Percentiles rank a stretch among this genome's conserved stretches.
phyloP scores from a whole-genome alignment of 2,113 vertebrate species.

The Cyanoramphus novaezelandiae region DNA sequence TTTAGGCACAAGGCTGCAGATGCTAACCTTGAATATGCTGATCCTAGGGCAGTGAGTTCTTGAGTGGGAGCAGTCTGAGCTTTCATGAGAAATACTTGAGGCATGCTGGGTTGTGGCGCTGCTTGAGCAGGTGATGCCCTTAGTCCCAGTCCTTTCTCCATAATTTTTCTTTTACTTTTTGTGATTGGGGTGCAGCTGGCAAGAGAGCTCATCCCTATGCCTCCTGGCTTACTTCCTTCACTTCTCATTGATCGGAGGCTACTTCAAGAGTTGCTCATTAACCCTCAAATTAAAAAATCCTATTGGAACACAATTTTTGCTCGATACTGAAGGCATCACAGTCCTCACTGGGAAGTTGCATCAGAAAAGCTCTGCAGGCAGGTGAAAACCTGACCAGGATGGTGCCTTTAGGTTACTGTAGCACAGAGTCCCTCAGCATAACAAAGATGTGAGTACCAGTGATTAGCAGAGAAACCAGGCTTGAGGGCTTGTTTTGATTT shows the following conservation, averaged over 20 bases:
- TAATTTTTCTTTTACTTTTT: background rate
- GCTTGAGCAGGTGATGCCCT: background rate
- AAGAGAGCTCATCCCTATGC: background rate
- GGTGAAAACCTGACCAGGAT: background rate
- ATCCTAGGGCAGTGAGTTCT: background rate
- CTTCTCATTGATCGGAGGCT: background rate
- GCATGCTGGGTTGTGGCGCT: background rate
- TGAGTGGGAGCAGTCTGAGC: background rate
- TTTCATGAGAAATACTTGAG: background rate
- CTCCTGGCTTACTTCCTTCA: background rate
- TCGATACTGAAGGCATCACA: background rate
- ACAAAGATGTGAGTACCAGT: background rate
- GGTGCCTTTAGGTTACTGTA: background rate
- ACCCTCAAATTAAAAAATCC: background rate
- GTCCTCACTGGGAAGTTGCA: background rate
- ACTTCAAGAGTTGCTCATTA: background rate
- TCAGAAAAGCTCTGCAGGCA: background rate
- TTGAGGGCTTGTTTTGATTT: constrained; percentile 23
- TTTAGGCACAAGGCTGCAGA: background rate
- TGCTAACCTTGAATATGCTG: background rate
- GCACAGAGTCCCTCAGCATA: background rate
- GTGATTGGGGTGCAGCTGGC: background rate
- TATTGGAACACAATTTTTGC: background rate
- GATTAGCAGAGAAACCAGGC: constrained; percentile 9
- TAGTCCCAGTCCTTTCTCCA: background rate